Conservation (phyloP, 2,888 invertebrate species). For the Tromatobia lineatoria region DNA sequence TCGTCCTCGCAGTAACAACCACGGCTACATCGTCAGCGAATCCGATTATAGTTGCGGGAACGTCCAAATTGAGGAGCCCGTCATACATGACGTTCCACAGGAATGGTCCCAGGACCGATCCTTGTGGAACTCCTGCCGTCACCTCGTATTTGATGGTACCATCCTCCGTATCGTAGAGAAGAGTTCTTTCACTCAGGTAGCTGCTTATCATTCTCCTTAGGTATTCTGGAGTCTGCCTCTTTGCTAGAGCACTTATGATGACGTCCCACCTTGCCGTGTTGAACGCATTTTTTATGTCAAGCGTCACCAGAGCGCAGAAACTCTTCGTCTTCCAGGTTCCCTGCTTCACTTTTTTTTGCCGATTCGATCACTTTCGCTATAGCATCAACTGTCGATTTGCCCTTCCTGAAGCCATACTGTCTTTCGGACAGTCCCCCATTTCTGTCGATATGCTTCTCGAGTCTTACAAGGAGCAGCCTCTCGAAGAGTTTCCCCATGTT, state of each 20-base stretch:
- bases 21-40: conserved; percentile 35
- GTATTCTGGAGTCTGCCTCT: conserved; percentile 26
- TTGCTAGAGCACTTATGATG: conserved; percentile 10
- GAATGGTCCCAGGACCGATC: conserved; percentile 45
- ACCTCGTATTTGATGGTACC: no score
- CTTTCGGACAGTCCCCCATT: background rate
- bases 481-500: background rate
- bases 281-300: conserved; percentile 48
- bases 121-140: no score
- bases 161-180: no score
- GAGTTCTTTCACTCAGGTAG: no score
- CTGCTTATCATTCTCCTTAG: conserved; percentile 27
- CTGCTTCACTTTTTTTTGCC: background rate
- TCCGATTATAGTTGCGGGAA: conserved; percentile 16
- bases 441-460: background rate
- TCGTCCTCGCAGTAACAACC: conserved; percentile 25
- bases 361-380: background rate
- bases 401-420: no score
- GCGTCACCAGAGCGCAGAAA: conserved; percentile 41
- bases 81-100: conserved; percentile 49
- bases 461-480: background rate
- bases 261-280: conserved; percentile 41
- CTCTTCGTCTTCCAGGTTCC: background rate
- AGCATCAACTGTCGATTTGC: background rate
- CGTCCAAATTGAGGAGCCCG: conserved; percentile 25